These are phyloP conservation scores for Petrocephalus microphthalmus DNA, from an alignment of 2,113 vertebrate species.

Conservation along the genomic window DNA sequence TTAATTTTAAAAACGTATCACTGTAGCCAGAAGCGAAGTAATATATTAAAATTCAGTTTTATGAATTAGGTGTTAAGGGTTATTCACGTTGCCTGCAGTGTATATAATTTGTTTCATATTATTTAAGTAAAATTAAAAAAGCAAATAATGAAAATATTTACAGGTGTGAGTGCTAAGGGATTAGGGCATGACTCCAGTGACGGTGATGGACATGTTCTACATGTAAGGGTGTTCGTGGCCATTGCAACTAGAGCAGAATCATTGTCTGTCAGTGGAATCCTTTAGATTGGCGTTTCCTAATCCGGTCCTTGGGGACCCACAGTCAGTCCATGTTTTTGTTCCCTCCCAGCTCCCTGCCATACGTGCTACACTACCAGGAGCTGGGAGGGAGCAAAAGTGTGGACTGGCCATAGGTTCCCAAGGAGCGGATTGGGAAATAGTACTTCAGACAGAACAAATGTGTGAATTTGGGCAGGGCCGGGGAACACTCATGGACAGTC, in stretches of 20 bases:
- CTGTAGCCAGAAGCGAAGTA: not conserved
- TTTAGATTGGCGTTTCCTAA: not conserved
- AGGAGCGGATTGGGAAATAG: not conserved
- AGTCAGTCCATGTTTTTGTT: not conserved
- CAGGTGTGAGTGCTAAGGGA: not conserved
- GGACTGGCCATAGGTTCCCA: not conserved
- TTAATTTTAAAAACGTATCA: not conserved
- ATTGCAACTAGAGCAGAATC: not conserved
- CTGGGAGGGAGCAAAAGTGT: not conserved
- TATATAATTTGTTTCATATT: not conserved
- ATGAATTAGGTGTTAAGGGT: not conserved
- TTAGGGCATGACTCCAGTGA: not conserved
- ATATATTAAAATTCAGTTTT: constrained; percentile 5
- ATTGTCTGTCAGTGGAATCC: not conserved
- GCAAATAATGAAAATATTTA: constrained; percentile 4
- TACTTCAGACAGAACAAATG: not conserved
- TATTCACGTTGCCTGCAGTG: not conserved
- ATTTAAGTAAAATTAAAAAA: constrained; percentile 9
- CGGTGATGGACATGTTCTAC: not conserved
- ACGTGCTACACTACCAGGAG: too few relatives aligned
- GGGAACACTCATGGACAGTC: not conserved
- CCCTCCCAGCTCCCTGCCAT: not conserved
- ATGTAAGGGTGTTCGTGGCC: not conserved
- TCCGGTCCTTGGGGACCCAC: not conserved
- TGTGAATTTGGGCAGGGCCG: not conserved